These are phyloP conservation scores for Chrysogorgia sp. DNA, from an alignment of 92 coral and sea anemone species.

Conservation along the genomic window DNA sequence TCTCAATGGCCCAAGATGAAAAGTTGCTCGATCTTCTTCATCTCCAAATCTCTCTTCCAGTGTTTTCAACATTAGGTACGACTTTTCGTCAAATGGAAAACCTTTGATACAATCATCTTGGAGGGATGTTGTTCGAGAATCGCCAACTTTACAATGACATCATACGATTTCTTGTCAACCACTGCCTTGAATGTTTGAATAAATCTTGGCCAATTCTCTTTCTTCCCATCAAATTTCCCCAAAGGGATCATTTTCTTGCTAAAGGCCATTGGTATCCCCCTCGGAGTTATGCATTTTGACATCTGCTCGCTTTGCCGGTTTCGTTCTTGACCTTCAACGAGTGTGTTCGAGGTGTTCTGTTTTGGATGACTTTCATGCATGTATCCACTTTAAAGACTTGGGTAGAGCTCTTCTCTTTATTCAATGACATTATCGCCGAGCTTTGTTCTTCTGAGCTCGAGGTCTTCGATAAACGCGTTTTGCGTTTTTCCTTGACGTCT, in stretches of 20 bases:
- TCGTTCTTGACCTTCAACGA: too few species aligned
- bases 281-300: not conserved
- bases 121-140: constrained; percentile 13
- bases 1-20: not conserved
- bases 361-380: too few species aligned
- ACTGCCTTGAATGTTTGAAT: constrained; percentile 31
- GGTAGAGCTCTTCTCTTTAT: too few species aligned
- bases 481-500: too few species aligned
- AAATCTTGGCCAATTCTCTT: constrained; percentile 17
- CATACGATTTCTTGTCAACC: constrained; percentile 33
- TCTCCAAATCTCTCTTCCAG: constrained; percentile 8
- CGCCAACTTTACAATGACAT: constrained; percentile 14
- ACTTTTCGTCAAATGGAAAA: constrained; percentile 19
- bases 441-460: too few species aligned
- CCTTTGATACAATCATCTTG: constrained; percentile 23
- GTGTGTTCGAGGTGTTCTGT: too few species aligned
- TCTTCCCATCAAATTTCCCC: not conserved
- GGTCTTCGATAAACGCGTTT: too few species aligned
- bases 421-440: too few species aligned
- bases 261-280: not conserved
- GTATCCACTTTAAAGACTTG: too few species aligned
- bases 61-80: constrained; percentile 16
- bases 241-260: not conserved
- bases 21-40: constrained; percentile 15
- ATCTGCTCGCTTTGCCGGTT: too few species aligned